Percentiles rank a stretch among this genome's conserved stretches.
Conservation (phyloP, 1,140 invertebrate genomes). For the Amyelois transitella region DNA sequence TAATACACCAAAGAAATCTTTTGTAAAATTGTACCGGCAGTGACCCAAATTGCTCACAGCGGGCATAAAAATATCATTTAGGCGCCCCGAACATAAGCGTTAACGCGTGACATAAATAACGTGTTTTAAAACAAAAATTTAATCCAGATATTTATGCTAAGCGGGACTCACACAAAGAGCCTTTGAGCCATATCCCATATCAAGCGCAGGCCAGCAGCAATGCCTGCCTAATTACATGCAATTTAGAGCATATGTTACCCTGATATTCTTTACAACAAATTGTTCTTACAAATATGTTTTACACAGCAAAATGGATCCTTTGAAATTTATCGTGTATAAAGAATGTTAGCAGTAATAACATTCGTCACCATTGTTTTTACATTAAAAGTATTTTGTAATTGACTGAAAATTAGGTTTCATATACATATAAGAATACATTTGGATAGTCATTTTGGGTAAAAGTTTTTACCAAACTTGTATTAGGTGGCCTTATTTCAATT, state of each 20-base stretch:
- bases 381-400: too few species aligned
- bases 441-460: too few species aligned
- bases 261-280: conserved; percentile 44
- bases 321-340: not conserved
- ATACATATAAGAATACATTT: too few species aligned
- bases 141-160: conserved; percentile 21
- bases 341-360: not conserved
- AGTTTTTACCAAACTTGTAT: too few species aligned
- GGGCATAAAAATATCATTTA: too few species aligned
- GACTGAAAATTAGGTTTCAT: too few species aligned
- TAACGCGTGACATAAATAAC: not conserved
- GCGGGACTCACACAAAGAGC: conserved; percentile 33
- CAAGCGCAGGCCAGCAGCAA: conserved; percentile 26
- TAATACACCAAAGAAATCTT: too few species aligned
- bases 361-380: not conserved
- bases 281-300: conserved; percentile 22
- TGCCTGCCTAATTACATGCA: conserved; percentile 51
- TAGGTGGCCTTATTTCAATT: too few species aligned
- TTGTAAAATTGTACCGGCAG: too few species aligned
- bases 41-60: too few species aligned
- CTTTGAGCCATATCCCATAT: conserved; percentile 44
- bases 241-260: conserved; percentile 39
- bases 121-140: not conserved
- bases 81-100: too few species aligned
- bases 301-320: conserved; percentile 5